These are phyloP conservation scores for Himalopsyche anomala DNA, from an alignment of 2,888 invertebrate genomes.

Conservation along the genomic window DNA sequence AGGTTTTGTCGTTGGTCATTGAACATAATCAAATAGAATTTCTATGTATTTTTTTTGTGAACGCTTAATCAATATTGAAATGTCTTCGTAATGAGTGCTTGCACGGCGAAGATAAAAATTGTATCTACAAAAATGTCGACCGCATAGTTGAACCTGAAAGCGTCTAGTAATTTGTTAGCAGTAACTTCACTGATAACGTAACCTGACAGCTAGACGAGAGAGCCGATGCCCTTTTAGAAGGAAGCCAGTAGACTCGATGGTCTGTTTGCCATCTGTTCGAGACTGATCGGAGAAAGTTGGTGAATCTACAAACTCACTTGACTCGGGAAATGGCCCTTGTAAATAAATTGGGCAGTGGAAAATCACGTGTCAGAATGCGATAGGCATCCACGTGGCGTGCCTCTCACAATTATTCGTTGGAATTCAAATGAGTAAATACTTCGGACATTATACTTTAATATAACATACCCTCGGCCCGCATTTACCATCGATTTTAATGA, in stretches of 20 bases:
- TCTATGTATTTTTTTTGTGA: too few species aligned
- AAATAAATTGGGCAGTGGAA: conserved; percentile 26
- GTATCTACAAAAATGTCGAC: conserved; percentile 26
- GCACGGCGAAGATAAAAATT: not conserved
- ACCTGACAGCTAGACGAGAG: not conserved
- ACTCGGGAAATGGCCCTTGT: conserved; percentile 25
- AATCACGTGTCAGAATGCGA: conserved; percentile 57
- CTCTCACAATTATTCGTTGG: conserved; percentile 55
- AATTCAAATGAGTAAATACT: conserved; percentile 46
- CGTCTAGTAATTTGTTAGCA: conserved; percentile 13
- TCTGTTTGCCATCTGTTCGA: not conserved
- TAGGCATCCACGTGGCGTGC: conserved; percentile 48
- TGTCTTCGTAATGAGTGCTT: conserved; percentile 4
- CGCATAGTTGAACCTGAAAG: conserved; percentile 37
- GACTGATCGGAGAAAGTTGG: not conserved
- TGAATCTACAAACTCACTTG: not conserved
- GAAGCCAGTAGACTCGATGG: not conserved
- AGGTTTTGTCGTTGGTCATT: too few species aligned
- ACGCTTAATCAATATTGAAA: not conserved
- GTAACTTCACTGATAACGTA: not conserved
- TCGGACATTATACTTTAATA: conserved; percentile 4
- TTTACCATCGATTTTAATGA: conserved; percentile 1
- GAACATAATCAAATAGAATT: too few species aligned
- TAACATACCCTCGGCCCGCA: conserved; percentile 17
- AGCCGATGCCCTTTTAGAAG: not conserved